A percentile compares a stretch with the other conserved stretches of the same genome.
phyloP scores from a whole-genome alignment of 2,113 vertebrate species.

The Lontra canadensis region DNA sequence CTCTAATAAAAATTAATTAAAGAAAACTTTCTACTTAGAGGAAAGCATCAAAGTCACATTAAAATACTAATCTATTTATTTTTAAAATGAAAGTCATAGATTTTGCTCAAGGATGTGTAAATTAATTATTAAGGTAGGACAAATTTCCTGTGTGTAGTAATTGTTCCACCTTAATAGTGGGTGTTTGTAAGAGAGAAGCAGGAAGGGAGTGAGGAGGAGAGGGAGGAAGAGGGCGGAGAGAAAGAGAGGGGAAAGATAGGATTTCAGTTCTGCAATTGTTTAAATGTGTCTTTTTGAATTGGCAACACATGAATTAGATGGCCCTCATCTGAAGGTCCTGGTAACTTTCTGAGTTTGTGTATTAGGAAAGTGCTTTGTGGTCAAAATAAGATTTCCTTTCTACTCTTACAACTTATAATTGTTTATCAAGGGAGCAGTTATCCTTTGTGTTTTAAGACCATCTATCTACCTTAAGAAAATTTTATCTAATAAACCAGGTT shows the following conservation, averaged over 20 bases:
- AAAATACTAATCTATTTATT: background rate
- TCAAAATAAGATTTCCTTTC: slow-evolving; percentile 41
- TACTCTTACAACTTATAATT: slow-evolving; percentile 11
- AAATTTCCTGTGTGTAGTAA: slow-evolving; percentile 41
- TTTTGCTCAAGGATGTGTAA: slow-evolving; percentile 43
- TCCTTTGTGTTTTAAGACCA: slow-evolving; percentile 58
- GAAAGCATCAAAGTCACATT: slow-evolving; percentile 32
- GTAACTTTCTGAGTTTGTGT: background rate
- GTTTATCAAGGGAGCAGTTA: slow-evolving; percentile 19
- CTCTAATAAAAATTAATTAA: slow-evolving; percentile 37
- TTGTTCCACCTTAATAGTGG: slow-evolving; percentile 4
- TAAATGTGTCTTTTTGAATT: background rate
- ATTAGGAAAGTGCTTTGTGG: background rate
- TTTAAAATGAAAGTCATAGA: slow-evolving; percentile 19
- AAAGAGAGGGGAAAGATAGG: background rate
- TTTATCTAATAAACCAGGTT: slow-evolving; percentile 49
- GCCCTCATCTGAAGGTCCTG: slow-evolving; percentile 27
- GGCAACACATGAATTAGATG: slow-evolving; percentile 34
- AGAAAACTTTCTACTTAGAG: slow-evolving; percentile 65
- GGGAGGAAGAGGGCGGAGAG: background rate
- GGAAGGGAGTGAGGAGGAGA: too few species aligned
- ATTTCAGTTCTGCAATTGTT: slow-evolving; percentile 36
- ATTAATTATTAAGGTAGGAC: slow-evolving; percentile 13
- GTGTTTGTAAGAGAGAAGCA: background rate
- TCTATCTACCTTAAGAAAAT: slow-evolving; percentile 58